These are phyloP conservation scores for Naja naja DNA, from an alignment of 2,113 vertebrate species.

Conservation along the genomic window DNA sequence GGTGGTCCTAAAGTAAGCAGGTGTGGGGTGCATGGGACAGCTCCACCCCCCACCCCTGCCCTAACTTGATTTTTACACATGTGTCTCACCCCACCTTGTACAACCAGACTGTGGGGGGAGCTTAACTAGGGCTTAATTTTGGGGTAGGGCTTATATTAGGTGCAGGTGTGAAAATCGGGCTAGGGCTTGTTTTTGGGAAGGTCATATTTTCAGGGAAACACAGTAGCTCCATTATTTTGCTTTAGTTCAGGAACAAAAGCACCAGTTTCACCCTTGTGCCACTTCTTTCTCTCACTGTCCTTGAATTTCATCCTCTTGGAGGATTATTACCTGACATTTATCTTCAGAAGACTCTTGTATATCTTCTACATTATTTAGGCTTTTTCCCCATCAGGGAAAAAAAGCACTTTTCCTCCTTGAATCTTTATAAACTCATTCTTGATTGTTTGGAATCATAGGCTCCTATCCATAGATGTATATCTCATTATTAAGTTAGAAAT, in stretches of 20 bases:
- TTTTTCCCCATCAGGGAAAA: not conserved
- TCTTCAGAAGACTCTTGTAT: not conserved
- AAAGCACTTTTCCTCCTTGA: not conserved
- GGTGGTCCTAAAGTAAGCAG: too few relatives aligned
- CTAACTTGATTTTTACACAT: too few relatives aligned
- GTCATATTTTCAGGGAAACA: too few relatives aligned
- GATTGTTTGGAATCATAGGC: not conserved
- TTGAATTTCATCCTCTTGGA: not conserved
- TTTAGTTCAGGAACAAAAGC: not conserved
- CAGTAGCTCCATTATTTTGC: not conserved
- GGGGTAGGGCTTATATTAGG: too few relatives aligned
- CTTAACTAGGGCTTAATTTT: too few relatives aligned
- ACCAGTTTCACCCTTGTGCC: not conserved
- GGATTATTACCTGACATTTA: not conserved
- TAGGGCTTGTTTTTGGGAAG: too few relatives aligned
- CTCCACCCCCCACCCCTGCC: too few relatives aligned
- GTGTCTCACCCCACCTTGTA: too few relatives aligned
- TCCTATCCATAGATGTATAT: not conserved
- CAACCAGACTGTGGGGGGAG: too few relatives aligned
- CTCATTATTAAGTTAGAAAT: not conserved
- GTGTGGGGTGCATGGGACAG: too few relatives aligned
- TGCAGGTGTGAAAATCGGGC: too few relatives aligned
- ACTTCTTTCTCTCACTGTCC: not conserved
- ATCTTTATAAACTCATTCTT: not conserved
- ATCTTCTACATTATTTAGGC: not conserved